Conservation (phyloP, 2,797 vertebrate species). For the Helicolenus hilgendorfi region DNA sequence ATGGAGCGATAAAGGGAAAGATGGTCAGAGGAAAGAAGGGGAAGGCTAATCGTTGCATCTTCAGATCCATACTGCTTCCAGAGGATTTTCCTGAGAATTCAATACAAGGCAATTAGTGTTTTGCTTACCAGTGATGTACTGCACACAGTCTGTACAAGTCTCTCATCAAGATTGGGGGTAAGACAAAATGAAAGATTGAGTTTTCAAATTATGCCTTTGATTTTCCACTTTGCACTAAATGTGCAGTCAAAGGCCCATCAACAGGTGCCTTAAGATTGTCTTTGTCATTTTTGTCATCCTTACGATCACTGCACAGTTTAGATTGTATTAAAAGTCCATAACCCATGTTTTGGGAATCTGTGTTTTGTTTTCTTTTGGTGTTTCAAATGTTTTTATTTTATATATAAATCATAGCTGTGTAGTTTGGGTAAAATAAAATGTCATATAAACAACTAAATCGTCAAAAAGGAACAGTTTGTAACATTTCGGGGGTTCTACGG, state of each 20-base stretch:
- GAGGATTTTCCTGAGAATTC: slow-evolving; percentile 76
- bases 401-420: neutral
- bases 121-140: slow-evolving; percentile 66
- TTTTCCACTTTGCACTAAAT: slow-evolving; percentile 53
- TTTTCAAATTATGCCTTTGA: slow-evolving; percentile 55
- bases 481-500: too few relatives aligned
- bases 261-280: slow-evolving; percentile 6
- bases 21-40: slow-evolving; percentile 39
- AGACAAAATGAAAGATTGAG: slow-evolving; percentile 39
- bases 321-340: neutral
- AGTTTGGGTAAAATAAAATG: neutral
- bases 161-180: slow-evolving; percentile 45
- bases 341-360: neutral
- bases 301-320: neutral
- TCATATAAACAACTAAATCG: too few relatives aligned
- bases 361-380: neutral
- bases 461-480: too few relatives aligned
- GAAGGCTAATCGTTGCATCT: slow-evolving; percentile 76
- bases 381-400: neutral
- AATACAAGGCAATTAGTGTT: slow-evolving; percentile 82
- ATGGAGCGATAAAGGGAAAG: slow-evolving; percentile 47
- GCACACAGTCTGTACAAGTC: slow-evolving; percentile 46
- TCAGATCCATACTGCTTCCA: slow-evolving; percentile 77
- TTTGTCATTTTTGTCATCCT: neutral
- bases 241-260: slow-evolving; percentile 24